Conservation (phyloP, 2,797 vertebrate genomes). For the Danio choprae region DNA sequence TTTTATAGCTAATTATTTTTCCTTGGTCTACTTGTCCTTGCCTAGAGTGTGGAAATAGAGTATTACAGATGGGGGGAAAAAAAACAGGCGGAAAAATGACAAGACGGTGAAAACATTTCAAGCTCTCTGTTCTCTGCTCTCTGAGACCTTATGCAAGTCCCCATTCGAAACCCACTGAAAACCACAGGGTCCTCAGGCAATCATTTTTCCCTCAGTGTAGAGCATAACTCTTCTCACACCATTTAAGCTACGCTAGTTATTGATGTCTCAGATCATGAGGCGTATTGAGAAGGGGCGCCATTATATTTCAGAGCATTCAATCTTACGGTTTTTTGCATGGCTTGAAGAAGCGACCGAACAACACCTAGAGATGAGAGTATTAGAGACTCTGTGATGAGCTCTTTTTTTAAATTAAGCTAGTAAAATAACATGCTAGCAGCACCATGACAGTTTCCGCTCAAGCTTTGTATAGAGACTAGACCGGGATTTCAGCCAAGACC, state of each 20-base stretch:
- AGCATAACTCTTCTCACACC: not conserved
- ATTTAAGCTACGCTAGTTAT: not conserved
- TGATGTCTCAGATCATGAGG: not conserved
- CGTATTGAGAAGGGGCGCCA: not conserved
- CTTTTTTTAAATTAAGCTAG: not conserved
- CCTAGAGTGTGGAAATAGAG: not conserved
- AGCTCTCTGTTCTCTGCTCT: not conserved
- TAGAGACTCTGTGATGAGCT: not conserved
- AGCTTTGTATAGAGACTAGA: too few relatives aligned
- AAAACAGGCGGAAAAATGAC: not conserved
- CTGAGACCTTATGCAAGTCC: not conserved
- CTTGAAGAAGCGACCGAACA: not conserved
- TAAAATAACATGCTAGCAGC: not conserved
- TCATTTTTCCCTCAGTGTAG: not conserved
- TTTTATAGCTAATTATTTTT: conserved; percentile 27
- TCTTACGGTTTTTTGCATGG: not conserved
- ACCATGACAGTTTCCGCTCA: not conserved
- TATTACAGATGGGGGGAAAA: not conserved
- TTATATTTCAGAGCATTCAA: not conserved
- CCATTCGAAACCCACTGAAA: not conserved
- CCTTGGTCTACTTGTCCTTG: not conserved
- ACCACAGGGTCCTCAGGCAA: not conserved
- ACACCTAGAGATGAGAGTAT: not conserved
- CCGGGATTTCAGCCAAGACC: too few relatives aligned
- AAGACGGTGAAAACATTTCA: not conserved